phyloP scores from a whole-genome alignment of 2,797 vertebrate species.

The Hoplostethus atlanticus region DNA sequence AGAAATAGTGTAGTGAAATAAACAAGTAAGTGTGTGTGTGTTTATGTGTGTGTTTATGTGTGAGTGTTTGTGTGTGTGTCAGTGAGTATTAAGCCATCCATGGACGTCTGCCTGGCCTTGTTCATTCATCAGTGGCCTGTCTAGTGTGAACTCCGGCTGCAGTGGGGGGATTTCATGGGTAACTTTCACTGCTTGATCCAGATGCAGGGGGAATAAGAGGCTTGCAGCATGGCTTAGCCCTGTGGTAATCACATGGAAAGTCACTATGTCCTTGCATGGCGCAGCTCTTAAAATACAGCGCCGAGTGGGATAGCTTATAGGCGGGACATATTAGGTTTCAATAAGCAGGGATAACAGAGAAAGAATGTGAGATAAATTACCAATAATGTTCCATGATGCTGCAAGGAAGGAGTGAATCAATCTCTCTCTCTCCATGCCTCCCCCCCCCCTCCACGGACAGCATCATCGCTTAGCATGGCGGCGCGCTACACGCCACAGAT shows the following conservation, averaged over 20 bases:
- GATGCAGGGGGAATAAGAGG: slow-evolving; percentile 79
- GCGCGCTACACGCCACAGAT: slow-evolving; percentile 36
- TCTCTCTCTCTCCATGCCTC: neutral
- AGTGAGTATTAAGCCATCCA: neutral
- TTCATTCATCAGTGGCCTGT: slow-evolving; percentile 35
- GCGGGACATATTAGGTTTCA: slow-evolving; percentile 32
- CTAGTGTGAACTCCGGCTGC: slow-evolving; percentile 39
- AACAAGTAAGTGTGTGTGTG: neutral
- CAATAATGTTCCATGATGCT: neutral
- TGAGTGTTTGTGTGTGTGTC: neutral
- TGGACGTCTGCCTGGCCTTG: neutral
- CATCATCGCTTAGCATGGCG: slow-evolving; percentile 2
- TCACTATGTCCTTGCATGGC: slow-evolving; percentile 73
- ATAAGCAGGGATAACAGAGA: slow-evolving; percentile 37
- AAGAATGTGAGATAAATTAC: slow-evolving; percentile 30
- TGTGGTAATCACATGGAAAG: slow-evolving; percentile 79
- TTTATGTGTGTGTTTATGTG: neutral
- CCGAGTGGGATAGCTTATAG: slow-evolving; percentile 22
- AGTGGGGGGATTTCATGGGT: slow-evolving; percentile 51
- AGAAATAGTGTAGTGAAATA: neutral
- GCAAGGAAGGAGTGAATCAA: slow-evolving; percentile 5
- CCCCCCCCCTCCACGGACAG: too few species aligned
- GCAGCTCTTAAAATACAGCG: slow-evolving; percentile 51
- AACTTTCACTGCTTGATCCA: slow-evolving; percentile 78
- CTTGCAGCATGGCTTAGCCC: slow-evolving; percentile 75